A percentile compares a stretch with the other conserved stretches of the same genome.
Conservation (phyloP, 2,113 vertebrate species). For the Amia ocellicauda region DNA sequence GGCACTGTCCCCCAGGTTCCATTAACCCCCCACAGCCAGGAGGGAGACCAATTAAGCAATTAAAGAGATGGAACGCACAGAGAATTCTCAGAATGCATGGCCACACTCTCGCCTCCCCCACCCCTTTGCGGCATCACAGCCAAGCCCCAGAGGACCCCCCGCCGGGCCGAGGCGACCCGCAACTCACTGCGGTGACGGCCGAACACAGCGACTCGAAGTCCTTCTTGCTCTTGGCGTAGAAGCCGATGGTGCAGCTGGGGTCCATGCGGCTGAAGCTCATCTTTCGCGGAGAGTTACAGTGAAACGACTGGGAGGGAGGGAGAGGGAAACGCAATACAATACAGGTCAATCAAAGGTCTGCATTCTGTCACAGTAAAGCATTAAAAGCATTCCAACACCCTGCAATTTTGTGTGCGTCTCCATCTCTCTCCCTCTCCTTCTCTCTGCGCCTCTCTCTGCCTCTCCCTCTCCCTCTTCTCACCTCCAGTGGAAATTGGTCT, state of each 20-base stretch:
- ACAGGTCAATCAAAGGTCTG: too few relatives aligned
- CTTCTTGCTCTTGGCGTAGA: slow-evolving; percentile 74
- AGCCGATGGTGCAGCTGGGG: slow-evolving; percentile 87
- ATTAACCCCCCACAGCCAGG: too few relatives aligned
- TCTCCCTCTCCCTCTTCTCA: too few relatives aligned
- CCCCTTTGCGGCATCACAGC: too few relatives aligned
- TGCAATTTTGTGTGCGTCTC: too few relatives aligned
- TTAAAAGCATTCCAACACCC: too few relatives aligned
- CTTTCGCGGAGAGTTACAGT: slow-evolving; percentile 84
- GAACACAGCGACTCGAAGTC: slow-evolving; percentile 81
- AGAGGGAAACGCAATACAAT: neutral
- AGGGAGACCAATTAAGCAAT: too few relatives aligned
- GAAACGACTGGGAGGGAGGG: slow-evolving; percentile 71
- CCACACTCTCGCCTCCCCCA: too few relatives aligned
- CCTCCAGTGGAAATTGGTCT: slow-evolving; percentile 76
- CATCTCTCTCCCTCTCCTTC: neutral
- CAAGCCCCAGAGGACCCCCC: neutral
- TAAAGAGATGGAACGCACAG: too few relatives aligned
- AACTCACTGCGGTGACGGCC: slow-evolving; percentile 69
- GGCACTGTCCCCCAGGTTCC: neutral
- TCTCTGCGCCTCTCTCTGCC: neutral
- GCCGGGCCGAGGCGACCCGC: neutral
- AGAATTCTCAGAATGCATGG: too few relatives aligned
- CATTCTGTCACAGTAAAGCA: too few relatives aligned
- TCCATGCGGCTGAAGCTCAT: slow-evolving; percentile 86